phyloP scores from a whole-genome alignment of 2,797 vertebrate genomes.

The Pseudochromis fuscus region DNA sequence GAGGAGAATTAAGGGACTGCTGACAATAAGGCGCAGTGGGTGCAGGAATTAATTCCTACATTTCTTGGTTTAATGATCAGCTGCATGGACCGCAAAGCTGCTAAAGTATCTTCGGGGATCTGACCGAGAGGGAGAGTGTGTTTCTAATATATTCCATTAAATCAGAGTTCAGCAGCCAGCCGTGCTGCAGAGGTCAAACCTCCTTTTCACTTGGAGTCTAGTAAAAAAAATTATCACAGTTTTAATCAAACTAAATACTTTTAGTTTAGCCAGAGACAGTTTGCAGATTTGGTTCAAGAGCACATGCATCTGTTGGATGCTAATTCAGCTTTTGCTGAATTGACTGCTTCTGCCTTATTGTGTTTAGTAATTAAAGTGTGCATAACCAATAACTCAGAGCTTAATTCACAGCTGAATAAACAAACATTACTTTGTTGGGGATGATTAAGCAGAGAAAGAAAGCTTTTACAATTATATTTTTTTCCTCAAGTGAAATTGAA shows the following conservation, averaged over 20 bases:
- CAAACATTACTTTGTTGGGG: constrained; percentile 29
- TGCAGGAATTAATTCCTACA: constrained; percentile 42
- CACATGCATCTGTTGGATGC: not conserved
- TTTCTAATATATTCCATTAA: constrained; percentile 53
- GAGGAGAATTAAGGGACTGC: constrained; percentile 42
- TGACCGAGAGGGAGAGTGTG: constrained; percentile 20
- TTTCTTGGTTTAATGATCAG: constrained; percentile 66
- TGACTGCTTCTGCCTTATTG: constrained; percentile 5
- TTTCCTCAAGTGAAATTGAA: constrained; percentile 25
- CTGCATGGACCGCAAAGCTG: constrained; percentile 45
- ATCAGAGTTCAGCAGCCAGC: constrained; percentile 41
- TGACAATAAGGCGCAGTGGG: constrained; percentile 35
- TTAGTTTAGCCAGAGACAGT: constrained; percentile 20
- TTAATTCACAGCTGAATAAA: constrained; percentile 47
- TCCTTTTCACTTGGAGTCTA: constrained; percentile 5
- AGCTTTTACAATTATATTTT: constrained; percentile 27
- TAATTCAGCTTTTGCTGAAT: constrained; percentile 13
- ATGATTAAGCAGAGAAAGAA: constrained; percentile 44
- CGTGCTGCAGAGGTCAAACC: constrained; percentile 46
- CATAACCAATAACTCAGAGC: constrained; percentile 21
- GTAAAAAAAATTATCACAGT: constrained; percentile 33
- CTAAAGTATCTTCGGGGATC: constrained; percentile 56
- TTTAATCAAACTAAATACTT: constrained; percentile 23
- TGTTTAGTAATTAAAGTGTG: constrained; percentile 38
- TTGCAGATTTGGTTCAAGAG: constrained; percentile 14